Evolutionary conservation across 2,797 vertebrate genomes (phyloP).

Genomic region (Eulemur coronatus): DNA sequence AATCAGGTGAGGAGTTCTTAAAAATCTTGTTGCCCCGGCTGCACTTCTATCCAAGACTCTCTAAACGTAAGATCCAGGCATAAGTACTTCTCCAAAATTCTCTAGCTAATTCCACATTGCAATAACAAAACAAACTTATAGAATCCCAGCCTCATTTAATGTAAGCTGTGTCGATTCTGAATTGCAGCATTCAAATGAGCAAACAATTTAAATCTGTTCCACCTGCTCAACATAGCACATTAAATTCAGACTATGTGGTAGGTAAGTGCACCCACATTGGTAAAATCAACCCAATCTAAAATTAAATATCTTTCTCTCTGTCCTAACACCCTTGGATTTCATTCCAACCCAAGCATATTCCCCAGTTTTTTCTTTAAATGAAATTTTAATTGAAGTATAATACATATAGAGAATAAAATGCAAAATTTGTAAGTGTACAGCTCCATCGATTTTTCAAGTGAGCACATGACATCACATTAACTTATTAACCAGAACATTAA

Average conservation of each 20-base stretch:
- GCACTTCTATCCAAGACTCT: background rate
- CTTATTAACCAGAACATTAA: background rate
- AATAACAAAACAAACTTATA: background rate
- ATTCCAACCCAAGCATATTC: background rate
- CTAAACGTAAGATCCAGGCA: background rate
- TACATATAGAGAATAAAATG: background rate
- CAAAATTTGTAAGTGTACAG: background rate
- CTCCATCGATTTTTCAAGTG: background rate
- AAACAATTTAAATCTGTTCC: background rate
- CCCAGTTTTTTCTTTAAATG: background rate
- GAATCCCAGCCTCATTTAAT: background rate
- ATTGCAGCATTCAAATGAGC: background rate
- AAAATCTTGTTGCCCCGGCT: background rate
- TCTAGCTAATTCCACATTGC: background rate
- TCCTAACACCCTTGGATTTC: background rate
- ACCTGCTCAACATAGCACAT: background rate
- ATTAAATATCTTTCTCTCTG: background rate
- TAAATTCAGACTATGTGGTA: background rate
- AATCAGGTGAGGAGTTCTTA: background rate
- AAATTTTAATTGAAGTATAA: background rate
- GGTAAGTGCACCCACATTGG: background rate
- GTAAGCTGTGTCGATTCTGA: background rate
- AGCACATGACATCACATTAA: background rate
- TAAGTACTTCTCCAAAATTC: background rate
- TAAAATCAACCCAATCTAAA: background rate